Conservation (phyloP, 2,113 vertebrate species). For the Puffinus mauretanicus region DNA sequence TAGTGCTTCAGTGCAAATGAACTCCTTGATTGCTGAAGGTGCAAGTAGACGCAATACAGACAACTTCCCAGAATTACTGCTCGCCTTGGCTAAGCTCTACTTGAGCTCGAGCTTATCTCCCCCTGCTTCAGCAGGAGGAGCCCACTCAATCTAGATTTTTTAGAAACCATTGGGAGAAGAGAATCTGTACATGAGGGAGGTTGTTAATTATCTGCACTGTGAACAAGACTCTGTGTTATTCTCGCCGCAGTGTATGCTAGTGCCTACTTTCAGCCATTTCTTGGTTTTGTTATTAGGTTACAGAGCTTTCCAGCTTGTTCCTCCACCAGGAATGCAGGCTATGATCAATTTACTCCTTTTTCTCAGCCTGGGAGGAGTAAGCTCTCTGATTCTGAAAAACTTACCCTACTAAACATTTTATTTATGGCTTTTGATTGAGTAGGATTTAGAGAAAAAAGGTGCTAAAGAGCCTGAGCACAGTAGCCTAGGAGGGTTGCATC, state of each 20-base stretch:
- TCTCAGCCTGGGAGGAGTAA: neutral
- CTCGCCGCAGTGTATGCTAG: neutral
- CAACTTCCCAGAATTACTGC: neutral
- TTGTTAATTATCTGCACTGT: neutral
- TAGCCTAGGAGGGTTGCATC: neutral
- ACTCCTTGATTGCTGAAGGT: neutral
- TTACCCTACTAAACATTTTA: neutral
- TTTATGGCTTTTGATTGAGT: neutral
- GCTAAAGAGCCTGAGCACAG: neutral
- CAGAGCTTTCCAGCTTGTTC: neutral
- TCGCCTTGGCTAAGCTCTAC: neutral
- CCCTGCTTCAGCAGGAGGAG: rapidly evolving
- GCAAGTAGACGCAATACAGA: neutral
- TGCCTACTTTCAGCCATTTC: neutral
- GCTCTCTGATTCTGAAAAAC: neutral
- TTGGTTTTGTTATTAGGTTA: neutral
- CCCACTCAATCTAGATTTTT: neutral
- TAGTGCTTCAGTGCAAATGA: neutral
- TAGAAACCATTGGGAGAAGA: neutral
- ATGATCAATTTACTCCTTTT: neutral
- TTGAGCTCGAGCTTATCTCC: neutral
- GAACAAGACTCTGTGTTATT: neutral
- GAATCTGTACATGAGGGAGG: neutral
- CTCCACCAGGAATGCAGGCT: neutral
- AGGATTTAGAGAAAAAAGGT: neutral